phyloP scores from a whole-genome alignment of 2,113 vertebrate species.

The Chauna torquata region DNA sequence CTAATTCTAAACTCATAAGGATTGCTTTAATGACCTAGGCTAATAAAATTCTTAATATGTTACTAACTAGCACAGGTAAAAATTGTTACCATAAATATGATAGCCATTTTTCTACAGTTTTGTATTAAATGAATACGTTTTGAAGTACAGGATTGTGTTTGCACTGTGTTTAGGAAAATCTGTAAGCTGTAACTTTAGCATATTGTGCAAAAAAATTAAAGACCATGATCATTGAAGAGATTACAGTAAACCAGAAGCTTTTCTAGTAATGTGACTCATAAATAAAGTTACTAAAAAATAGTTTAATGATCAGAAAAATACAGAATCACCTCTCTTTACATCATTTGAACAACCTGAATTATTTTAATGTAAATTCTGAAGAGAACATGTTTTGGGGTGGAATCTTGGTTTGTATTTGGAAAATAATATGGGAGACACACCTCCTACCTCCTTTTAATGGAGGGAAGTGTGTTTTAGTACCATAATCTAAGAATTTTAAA shows the following conservation, averaged over 20 bases:
- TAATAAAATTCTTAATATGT: background rate
- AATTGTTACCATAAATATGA: accelerated
- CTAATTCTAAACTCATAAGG: background rate
- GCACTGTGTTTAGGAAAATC: background rate
- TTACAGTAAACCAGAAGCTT: background rate
- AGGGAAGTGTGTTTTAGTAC: background rate
- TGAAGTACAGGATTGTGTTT: background rate
- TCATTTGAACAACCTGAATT: background rate
- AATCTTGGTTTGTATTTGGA: background rate
- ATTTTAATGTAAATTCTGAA: background rate
- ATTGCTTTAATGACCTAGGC: background rate
- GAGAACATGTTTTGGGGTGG: background rate
- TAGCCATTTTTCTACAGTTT: background rate
- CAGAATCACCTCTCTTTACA: background rate
- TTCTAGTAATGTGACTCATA: background rate
- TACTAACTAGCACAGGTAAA: background rate
- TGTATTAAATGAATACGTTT: background rate
- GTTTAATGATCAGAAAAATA: background rate
- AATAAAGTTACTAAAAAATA: background rate
- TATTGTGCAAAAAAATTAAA: background rate
- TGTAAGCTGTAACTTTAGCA: background rate
- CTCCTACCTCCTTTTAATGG: background rate
- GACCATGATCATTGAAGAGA: background rate
- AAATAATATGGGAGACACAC: background rate
- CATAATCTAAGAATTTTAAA: background rate